Evolutionary conservation across 1,140 invertebrate genomes (phyloP).

Genomic region (Saxidomus purpurata): DNA sequence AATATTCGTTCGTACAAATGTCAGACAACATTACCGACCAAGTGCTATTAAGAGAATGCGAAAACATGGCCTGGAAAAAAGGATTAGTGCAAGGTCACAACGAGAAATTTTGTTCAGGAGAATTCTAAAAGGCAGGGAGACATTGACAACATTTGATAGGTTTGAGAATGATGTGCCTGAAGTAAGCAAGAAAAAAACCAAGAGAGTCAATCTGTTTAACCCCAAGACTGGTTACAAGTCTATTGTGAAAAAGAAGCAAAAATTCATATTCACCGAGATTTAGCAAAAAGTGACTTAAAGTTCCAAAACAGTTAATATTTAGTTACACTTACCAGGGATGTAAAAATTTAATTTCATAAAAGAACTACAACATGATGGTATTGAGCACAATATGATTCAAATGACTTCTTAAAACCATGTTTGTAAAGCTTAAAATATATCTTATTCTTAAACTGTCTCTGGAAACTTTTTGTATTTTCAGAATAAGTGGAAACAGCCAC

Average conservation of each 20-base stretch:
- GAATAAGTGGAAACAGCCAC: too few relatives aligned
- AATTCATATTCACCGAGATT: constrained; percentile 27
- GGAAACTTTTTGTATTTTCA: too few relatives aligned
- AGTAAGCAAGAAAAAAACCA: neutral
- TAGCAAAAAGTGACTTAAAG: neutral
- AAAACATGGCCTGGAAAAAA: constrained; percentile 64
- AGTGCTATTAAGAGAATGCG: constrained; percentile 53
- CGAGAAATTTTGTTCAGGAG: constrained; percentile 53
- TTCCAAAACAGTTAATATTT: too few relatives aligned
- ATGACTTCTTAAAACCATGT: too few relatives aligned
- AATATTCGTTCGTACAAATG: neutral
- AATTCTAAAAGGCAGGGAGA: constrained; percentile 32
- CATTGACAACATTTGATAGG: constrained; percentile 49
- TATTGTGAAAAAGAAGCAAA: constrained; percentile 29
- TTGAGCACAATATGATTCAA: too few relatives aligned
- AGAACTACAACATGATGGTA: too few relatives aligned
- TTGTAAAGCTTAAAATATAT: too few relatives aligned
- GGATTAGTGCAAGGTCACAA: constrained; percentile 34
- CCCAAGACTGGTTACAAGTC: constrained; percentile 40
- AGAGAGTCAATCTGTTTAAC: constrained; percentile 41
- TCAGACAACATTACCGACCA: constrained; percentile 29
- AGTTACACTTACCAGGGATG: too few relatives aligned
- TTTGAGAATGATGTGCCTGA: constrained; percentile 48
- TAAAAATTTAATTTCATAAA: too few relatives aligned
- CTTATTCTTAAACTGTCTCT: too few relatives aligned